Evolutionary conservation across 2,888 invertebrate genomes (phyloP).

Genomic region (Drosophila monieri): DNA sequence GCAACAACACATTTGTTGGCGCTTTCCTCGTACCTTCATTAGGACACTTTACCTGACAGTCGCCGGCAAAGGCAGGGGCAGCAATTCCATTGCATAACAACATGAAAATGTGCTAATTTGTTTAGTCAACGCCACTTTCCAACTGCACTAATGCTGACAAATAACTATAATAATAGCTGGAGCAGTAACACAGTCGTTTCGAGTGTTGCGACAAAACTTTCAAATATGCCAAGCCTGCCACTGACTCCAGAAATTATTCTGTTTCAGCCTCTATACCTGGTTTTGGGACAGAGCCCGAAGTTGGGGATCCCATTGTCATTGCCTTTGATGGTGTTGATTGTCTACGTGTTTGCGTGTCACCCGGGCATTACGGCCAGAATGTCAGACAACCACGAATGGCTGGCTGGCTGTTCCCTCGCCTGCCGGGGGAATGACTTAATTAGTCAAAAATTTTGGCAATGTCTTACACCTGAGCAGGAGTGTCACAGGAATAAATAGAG

Average conservation of each 20-base stretch:
- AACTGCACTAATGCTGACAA: constrained; percentile 50
- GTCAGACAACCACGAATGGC: constrained; percentile 23
- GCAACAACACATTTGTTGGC: constrained; percentile 29
- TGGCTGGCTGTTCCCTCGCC: constrained; percentile 2
- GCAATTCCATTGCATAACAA: constrained; percentile 35
- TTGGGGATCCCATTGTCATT: constrained; percentile 35
- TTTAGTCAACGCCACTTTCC: constrained; percentile 44
- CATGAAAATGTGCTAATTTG: constrained; percentile 68
- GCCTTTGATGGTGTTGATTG: constrained; percentile 57
- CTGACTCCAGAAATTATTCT: constrained; percentile 25
- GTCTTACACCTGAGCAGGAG: constrained; percentile 9
- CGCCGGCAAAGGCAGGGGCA: constrained; percentile 15
- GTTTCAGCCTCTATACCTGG: constrained; percentile 5
- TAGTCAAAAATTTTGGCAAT: constrained; percentile 68
- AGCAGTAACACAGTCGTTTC: constrained; percentile 21
- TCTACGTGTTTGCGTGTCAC: constrained; percentile 72
- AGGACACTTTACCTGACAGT: constrained; percentile 35
- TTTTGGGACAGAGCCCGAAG: constrained; percentile 3
- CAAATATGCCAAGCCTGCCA: constrained; percentile 64
- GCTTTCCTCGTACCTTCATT: constrained; percentile 30
- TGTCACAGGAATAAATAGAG: not conserved
- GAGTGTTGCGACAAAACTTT: constrained; percentile 59
- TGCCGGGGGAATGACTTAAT: constrained; percentile 57
- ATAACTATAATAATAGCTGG: constrained; percentile 52
- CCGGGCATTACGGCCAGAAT: constrained; percentile 54